These are phyloP conservation scores for Exaiptasia diaphana DNA, from an alignment of 64 coral and sea anemone species.

Conservation along the genomic window DNA sequence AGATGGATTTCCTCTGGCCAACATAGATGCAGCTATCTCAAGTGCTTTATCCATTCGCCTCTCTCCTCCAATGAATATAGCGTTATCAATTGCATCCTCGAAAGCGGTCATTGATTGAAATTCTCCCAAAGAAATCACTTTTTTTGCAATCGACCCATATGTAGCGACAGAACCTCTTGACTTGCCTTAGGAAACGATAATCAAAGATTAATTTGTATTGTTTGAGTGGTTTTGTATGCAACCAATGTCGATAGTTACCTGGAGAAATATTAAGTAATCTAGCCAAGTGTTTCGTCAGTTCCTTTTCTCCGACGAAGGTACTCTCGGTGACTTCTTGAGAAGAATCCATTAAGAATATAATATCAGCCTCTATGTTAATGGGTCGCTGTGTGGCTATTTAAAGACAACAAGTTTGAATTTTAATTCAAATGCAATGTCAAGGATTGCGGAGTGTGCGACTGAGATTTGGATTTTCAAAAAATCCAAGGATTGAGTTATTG, in stretches of 20 bases:
- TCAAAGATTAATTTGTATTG: too few species aligned
- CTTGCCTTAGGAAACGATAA: too few species aligned
- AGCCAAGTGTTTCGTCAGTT: conserved; percentile 36
- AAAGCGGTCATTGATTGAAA: conserved; percentile 21
- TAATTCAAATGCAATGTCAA: too few species aligned
- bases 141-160: conserved; percentile 37
- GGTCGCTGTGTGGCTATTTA: background rate
- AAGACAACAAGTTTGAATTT: background rate
- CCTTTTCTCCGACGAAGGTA: conserved; percentile 43
- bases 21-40: conserved; percentile 9
- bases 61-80: conserved; percentile 2
- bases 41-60: conserved; percentile 46
- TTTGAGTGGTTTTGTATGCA: too few species aligned
- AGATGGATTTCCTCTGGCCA: background rate
- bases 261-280: conserved; percentile 10
- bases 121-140: conserved; percentile 40
- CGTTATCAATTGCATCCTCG: conserved; percentile 49
- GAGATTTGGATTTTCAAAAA: too few species aligned
- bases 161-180: conserved; percentile 47
- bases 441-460: too few species aligned
- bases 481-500: too few species aligned
- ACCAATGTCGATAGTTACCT: too few species aligned
- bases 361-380: conserved; percentile 13
- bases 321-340: background rate
- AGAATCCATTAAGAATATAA: conserved; percentile 52